A percentile compares a stretch with the other conserved stretches of the same genome.
Evolutionary conservation across 2,888 invertebrate species (phyloP).

Genomic region (Eupithecia subfuscata): DNA sequence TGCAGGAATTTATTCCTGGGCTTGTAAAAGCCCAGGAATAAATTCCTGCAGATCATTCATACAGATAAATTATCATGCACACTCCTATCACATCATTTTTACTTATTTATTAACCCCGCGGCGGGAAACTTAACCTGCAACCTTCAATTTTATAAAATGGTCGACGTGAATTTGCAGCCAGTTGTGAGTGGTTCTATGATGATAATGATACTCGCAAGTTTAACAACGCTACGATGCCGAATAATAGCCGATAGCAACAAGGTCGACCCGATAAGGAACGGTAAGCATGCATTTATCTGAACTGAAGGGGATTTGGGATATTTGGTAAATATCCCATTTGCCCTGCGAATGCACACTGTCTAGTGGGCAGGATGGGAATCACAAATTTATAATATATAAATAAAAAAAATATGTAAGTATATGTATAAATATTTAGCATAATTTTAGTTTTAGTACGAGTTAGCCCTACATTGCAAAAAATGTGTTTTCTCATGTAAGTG

Average conservation of each 20-base stretch:
- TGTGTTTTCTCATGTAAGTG: too few relatives aligned
- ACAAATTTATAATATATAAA: too few relatives aligned
- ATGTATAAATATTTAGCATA: too few relatives aligned
- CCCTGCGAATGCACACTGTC: background rate
- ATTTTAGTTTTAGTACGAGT: too few relatives aligned
- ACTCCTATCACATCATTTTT: too few relatives aligned
- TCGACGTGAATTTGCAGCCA: background rate
- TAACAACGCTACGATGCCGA: background rate
- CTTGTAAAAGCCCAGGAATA: too few relatives aligned
- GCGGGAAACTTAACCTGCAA: background rate
- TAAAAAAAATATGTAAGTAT: too few relatives aligned
- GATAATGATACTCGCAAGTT: background rate
- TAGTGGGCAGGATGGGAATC: background rate
- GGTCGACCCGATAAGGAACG: background rate
- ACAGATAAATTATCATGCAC: too few relatives aligned
- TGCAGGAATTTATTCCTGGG: too few relatives aligned
- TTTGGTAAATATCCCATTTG: too few relatives aligned
- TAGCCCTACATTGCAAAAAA: too few relatives aligned
- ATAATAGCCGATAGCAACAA: background rate
- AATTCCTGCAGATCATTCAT: background rate
- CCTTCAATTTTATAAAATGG: background rate
- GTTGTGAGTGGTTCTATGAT: background rate
- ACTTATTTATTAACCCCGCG: background rate
- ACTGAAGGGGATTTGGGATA: background rate
- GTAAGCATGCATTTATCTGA: background rate